phyloP scores from a whole-genome alignment of 1,140 invertebrate genomes.

The Trichogramma pretiosum region DNA sequence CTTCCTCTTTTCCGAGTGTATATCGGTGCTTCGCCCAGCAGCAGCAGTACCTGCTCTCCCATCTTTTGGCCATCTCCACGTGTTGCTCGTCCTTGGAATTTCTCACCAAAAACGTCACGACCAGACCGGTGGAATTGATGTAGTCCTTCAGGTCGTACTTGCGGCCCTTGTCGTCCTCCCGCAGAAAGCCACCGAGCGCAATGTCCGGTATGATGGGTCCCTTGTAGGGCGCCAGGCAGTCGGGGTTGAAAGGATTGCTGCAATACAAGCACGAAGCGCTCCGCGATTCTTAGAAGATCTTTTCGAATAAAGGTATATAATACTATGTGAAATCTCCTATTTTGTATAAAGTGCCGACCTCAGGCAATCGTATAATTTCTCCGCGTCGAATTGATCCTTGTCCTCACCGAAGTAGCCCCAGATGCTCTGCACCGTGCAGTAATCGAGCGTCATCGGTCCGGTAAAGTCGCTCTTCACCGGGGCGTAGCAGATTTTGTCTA shows the following conservation, averaged over 20 bases:
- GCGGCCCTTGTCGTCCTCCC: constrained; percentile 27
- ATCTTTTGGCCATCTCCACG: constrained; percentile 66
- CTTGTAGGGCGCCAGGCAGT: constrained; percentile 79
- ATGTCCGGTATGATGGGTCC: constrained; percentile 87
- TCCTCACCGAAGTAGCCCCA: constrained; percentile 84
- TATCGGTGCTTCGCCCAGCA: too few relatives aligned
- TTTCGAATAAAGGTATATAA: too few relatives aligned
- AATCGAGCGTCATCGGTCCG: constrained; percentile 43
- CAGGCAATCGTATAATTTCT: constrained; percentile 63
- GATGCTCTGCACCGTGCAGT: constrained; percentile 82
- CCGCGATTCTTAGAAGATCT: too few relatives aligned
- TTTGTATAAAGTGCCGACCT: constrained; percentile 65
- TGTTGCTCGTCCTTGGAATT: constrained; percentile 70
- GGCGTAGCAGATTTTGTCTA: constrained; percentile 79
- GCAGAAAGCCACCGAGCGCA: constrained; percentile 80
- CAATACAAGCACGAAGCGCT: too few relatives aligned
- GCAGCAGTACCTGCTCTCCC: too few relatives aligned
- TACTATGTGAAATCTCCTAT: too few relatives aligned
- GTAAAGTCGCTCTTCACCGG: constrained; percentile 58
- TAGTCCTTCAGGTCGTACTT: constrained; percentile 58
- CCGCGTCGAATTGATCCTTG: constrained; percentile 53
- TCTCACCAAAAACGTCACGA: constrained; percentile 82
- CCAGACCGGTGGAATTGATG: constrained; percentile 73
- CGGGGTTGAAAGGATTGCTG: constrained; percentile 61
- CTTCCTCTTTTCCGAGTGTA: too few relatives aligned